A percentile compares a stretch with the other conserved stretches of the same genome.
These are phyloP conservation scores for Rhizoglyphus robini DNA, from an alignment of 1,140 invertebrate species.

Conservation along the genomic window DNA sequence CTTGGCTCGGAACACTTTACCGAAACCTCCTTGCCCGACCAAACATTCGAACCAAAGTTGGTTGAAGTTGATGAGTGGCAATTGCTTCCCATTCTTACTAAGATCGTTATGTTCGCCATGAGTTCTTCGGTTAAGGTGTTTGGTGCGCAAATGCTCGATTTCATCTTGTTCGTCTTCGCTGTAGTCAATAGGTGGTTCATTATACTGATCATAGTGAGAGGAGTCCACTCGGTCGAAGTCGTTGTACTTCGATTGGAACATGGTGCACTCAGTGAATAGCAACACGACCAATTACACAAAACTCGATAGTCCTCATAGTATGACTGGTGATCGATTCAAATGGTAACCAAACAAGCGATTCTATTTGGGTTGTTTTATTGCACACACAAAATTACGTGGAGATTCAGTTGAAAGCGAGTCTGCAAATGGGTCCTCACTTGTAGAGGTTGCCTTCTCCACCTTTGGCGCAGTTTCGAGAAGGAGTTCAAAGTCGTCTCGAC, in stretches of 20 bases:
- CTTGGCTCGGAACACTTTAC: not conserved
- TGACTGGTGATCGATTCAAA: too few species aligned
- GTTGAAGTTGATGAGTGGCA: not conserved
- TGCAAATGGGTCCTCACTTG: not conserved
- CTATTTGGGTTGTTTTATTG: not conserved
- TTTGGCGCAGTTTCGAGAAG: not conserved
- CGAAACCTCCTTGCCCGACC: constrained; percentile 5
- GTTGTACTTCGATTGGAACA: not conserved
- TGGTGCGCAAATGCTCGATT: too few species aligned
- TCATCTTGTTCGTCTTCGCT: not conserved
- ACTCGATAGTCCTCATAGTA: too few species aligned
- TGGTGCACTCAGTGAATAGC: not conserved
- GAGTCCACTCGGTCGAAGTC: not conserved
- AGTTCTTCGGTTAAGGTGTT: too few species aligned
- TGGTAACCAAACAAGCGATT: too few species aligned
- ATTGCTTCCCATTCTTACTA: not conserved
- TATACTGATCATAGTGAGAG: not conserved
- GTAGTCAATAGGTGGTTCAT: not conserved
- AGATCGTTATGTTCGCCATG: too few species aligned
- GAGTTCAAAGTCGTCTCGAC: constrained; percentile 13
- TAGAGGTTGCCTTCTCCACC: not conserved
- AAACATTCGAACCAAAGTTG: not conserved
- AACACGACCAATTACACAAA: not conserved
- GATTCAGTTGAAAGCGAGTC: not conserved
- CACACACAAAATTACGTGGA: not conserved